A percentile compares a stretch with the other conserved stretches of the same genome.
phyloP scores from a whole-genome alignment of 1,140 invertebrate species.

The Drosophila novamexicana region DNA sequence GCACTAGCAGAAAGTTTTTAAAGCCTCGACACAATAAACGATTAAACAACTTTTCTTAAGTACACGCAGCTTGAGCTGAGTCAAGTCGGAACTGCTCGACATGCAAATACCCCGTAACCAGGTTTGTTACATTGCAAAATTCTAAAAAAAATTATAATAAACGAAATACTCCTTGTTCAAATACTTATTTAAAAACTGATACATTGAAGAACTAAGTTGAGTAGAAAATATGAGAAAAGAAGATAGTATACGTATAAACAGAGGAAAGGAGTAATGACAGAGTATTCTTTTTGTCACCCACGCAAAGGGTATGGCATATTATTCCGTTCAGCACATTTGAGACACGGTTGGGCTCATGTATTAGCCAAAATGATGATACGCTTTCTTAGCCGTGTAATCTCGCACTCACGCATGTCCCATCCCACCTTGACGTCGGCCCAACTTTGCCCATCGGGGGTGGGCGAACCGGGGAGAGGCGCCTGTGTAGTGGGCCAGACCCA shows the following conservation, averaged over 20 bases:
- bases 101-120: not conserved
- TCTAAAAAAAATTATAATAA: too few species aligned
- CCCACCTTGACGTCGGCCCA: too few species aligned
- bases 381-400: constrained; percentile 43
- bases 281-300: too few species aligned
- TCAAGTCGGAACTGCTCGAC: not conserved
- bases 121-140: too few species aligned
- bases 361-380: constrained; percentile 29
- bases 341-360: not conserved
- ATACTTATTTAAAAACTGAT: too few species aligned
- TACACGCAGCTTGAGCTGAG: not conserved
- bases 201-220: too few species aligned
- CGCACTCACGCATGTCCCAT: constrained; percentile 11
- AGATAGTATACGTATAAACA: too few species aligned
- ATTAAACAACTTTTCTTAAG: constrained; percentile 37
- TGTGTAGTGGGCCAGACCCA: not conserved
- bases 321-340: not conserved
- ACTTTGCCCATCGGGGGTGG: too few species aligned
- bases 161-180: too few species aligned
- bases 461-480: too few species aligned
- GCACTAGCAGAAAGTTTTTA: constrained; percentile 44
- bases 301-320: not conserved
- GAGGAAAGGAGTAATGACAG: not conserved
- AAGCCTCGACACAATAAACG: constrained; percentile 45
- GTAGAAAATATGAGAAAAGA: too few species aligned